Evolutionary conservation across 1,140 invertebrate genomes (phyloP).

Genomic region (Anadara kagoshimensis): DNA sequence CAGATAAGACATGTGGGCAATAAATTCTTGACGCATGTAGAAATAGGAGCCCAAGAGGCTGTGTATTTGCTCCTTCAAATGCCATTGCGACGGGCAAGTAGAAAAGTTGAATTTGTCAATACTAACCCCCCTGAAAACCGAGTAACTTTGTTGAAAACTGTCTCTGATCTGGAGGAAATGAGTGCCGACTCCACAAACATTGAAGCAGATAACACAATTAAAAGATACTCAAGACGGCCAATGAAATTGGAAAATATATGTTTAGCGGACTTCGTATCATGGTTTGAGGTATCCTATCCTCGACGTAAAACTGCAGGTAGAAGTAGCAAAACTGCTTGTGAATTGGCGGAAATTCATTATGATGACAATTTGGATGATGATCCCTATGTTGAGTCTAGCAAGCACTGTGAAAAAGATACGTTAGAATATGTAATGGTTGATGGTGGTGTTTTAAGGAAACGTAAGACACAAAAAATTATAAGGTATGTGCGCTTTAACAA

Average conservation of each 20-base stretch:
- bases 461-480: not conserved
- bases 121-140: constrained; percentile 37
- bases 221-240: constrained; percentile 25
- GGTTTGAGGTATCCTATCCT: constrained; percentile 14
- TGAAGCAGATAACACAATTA: constrained; percentile 22
- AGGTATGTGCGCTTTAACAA: constrained; percentile 8
- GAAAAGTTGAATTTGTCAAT: constrained; percentile 45
- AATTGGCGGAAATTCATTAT: no score
- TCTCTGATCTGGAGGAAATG: constrained; percentile 26
- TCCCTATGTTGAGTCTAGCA: no score
- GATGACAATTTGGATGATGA: no score
- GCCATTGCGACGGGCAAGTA: constrained; percentile 39
- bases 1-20: constrained; percentile 13
- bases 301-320: not conserved
- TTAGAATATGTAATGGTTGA: no score
- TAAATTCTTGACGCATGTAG: constrained; percentile 21
- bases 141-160: constrained; percentile 26
- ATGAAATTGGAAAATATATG: constrained; percentile 8
- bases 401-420: no score
- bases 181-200: constrained; percentile 10
- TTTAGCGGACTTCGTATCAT: constrained; percentile 21
- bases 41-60: constrained; percentile 22
- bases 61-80: constrained; percentile 38
- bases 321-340: not conserved
- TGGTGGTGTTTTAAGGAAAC: not conserved